Conservation (phyloP, 2,888 invertebrate genomes). For the Nematopogon swammerdamellus region DNA sequence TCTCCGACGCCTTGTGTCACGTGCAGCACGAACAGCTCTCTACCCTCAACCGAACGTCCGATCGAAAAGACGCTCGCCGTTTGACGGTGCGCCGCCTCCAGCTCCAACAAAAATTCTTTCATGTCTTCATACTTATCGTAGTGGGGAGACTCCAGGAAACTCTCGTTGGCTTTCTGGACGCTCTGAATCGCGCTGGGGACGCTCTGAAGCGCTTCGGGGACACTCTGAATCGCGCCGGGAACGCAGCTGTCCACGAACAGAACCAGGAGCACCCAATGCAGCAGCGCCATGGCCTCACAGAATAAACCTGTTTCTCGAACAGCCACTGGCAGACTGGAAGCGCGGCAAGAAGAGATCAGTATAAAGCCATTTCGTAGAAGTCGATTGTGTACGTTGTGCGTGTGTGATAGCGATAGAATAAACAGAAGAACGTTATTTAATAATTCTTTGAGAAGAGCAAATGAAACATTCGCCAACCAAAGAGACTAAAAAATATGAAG, state of each 20-base stretch:
- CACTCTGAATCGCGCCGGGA: background rate
- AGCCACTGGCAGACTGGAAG: too few relatives aligned
- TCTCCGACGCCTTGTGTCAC: conserved; percentile 66
- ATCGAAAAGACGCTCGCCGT: conserved; percentile 70
- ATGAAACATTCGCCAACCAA: too few relatives aligned
- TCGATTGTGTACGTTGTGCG: too few relatives aligned
- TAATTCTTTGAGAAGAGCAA: too few relatives aligned
- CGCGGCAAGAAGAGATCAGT: background rate
- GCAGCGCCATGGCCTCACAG: background rate
- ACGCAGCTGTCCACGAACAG: background rate
- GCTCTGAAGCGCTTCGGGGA: background rate
- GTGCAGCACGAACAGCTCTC: conserved; percentile 79
- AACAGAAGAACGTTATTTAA: too few relatives aligned
- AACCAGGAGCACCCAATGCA: background rate
- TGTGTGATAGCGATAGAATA: too few relatives aligned
- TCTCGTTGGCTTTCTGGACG: conserved; percentile 27
- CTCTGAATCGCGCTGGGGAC: background rate
- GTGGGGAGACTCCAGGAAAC: conserved; percentile 54
- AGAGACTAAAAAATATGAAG: too few relatives aligned
- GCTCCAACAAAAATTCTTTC: conserved; percentile 57
- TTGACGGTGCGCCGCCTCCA: conserved; percentile 64
- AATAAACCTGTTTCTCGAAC: background rate
- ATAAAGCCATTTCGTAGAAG: too few relatives aligned
- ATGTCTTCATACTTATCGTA: conserved; percentile 73
- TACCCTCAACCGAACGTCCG: conserved; percentile 80